These are phyloP conservation scores for Platycercus adscitus DNA, from an alignment of 2,113 vertebrate species.

Conservation along the genomic window DNA sequence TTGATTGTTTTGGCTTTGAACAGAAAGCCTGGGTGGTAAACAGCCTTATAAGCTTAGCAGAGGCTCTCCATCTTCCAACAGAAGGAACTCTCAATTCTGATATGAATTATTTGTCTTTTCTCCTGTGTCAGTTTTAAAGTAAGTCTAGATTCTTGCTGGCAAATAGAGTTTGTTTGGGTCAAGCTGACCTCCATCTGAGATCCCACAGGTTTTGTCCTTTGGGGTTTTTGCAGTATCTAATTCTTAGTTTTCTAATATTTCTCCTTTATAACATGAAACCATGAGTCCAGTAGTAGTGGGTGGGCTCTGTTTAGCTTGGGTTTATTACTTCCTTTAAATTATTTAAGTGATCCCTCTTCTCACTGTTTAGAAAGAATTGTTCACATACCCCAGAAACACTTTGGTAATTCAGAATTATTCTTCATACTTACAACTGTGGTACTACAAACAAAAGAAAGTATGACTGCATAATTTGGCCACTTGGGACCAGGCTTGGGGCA, in stretches of 20 bases:
- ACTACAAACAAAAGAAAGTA: not conserved
- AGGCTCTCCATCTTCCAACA: not conserved
- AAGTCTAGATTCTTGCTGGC: constrained; percentile 8
- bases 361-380: not conserved
- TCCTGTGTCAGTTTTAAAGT: not conserved
- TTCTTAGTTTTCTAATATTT: not conserved
- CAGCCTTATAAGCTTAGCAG: not conserved
- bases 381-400: not conserved
- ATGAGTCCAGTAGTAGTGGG: not conserved
- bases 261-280: not conserved
- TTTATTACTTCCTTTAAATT: not conserved
- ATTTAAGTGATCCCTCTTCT: not conserved
- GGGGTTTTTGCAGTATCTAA: not conserved
- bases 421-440: not conserved
- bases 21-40: constrained; percentile 31
- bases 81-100: not conserved
- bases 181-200: constrained; percentile 49
- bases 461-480: not conserved
- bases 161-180: constrained; percentile 32
- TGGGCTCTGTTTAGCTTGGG: not conserved
- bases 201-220: not conserved
- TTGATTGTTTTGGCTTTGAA: constrained; percentile 23
- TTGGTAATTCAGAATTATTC: not conserved
- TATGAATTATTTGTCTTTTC: constrained; percentile 25
- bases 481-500: not conserved